Conservation (phyloP, 2,797 vertebrate genomes). For the Hipposideros larvatus region DNA sequence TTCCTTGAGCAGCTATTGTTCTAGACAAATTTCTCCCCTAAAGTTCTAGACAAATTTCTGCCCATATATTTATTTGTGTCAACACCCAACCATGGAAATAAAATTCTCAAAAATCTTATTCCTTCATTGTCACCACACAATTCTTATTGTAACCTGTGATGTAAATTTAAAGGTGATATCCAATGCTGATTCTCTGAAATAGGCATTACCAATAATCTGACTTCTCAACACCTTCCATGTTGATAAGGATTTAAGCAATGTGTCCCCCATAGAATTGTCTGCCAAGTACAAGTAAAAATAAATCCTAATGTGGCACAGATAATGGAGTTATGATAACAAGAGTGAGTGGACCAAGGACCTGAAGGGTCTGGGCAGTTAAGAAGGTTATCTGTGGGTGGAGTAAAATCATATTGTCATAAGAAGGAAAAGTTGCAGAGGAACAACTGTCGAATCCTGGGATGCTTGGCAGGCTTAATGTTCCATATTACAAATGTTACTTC, state of each 20-base stretch:
- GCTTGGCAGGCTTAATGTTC: background rate
- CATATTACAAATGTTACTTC: background rate
- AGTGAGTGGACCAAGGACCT: background rate
- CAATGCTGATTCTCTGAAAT: background rate
- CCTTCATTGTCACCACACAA: background rate
- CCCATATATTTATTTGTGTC: background rate
- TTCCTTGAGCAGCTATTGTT: background rate
- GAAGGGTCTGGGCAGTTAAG: background rate
- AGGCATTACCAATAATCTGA: background rate
- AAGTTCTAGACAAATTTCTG: background rate
- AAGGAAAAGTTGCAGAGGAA: background rate
- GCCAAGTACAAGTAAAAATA: background rate
- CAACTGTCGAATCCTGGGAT: background rate
- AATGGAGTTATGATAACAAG: background rate
- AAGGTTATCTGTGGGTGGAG: background rate
- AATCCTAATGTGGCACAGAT: background rate
- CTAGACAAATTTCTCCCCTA: no score
- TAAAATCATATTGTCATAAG: background rate
- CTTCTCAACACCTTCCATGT: background rate
- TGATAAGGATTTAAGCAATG: background rate
- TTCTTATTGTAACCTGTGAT: background rate
- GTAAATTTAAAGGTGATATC: background rate
- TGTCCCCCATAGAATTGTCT: background rate
- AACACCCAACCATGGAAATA: background rate
- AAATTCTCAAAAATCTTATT: background rate